A percentile compares a stretch with the other conserved stretches of the same genome.
These are phyloP conservation scores for Pantherophis vulpinus DNA, from an alignment of 2,797 vertebrate genomes.

Conservation along the genomic window DNA sequence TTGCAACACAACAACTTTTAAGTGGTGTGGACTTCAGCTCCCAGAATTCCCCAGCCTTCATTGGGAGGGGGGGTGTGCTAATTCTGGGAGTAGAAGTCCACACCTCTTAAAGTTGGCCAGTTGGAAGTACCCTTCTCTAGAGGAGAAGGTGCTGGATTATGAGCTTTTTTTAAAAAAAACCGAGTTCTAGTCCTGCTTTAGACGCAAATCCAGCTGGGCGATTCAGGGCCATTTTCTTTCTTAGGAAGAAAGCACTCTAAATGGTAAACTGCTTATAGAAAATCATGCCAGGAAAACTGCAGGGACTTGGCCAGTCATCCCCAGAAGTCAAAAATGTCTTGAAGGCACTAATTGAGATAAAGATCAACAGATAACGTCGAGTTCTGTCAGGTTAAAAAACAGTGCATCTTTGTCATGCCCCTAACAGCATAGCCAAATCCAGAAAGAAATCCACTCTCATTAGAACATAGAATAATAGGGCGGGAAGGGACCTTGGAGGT, in stretches of 20 bases:
- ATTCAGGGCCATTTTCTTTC: not conserved
- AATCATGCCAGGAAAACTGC: not conserved
- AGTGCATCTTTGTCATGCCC: not conserved
- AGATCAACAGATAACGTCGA: not conserved
- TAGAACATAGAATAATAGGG: not conserved
- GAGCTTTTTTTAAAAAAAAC: not conserved
- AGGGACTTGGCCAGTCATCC: not conserved
- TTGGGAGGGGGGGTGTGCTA: fast-evolving
- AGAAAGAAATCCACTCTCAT: not conserved
- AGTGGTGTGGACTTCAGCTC: not conserved
- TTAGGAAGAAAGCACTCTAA: not conserved
- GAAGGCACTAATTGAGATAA: not conserved
- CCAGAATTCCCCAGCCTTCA: not conserved
- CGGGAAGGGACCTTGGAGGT: no score
- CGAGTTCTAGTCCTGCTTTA: not conserved
- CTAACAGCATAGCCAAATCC: not conserved
- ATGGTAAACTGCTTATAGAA: not conserved
- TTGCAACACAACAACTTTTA: not conserved
- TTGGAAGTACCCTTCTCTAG: not conserved
- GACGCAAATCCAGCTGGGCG: not conserved
- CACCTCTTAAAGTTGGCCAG: not conserved
- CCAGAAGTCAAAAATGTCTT: not conserved
- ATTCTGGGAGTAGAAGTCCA: not conserved
- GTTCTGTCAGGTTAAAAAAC: not conserved
- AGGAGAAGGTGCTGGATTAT: not conserved